These are phyloP conservation scores for Hephaestus fuliginosus DNA, from an alignment of 2,797 vertebrate genomes.

Conservation along the genomic window DNA sequence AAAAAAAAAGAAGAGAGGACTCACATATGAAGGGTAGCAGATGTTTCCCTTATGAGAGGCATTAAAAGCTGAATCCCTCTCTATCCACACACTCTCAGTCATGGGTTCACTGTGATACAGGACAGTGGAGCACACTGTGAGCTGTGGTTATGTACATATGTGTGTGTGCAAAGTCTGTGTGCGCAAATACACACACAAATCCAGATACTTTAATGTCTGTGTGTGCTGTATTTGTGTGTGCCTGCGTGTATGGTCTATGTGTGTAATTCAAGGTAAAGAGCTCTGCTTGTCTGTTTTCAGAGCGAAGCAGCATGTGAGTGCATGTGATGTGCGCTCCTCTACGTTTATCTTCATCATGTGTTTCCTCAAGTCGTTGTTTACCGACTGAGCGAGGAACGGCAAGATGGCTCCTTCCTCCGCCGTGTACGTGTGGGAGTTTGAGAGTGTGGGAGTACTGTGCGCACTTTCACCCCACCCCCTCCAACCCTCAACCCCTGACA, in stretches of 20 bases:
- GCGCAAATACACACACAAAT: not conserved
- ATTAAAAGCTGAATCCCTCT: slow-evolving; percentile 43
- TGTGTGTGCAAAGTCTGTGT: not conserved
- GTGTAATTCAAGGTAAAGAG: not conserved
- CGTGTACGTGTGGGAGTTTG: slow-evolving; percentile 2
- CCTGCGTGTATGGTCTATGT: not conserved
- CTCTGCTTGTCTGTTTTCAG: slow-evolving; percentile 9
- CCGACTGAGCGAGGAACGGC: slow-evolving; percentile 14
- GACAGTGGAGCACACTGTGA: slow-evolving; percentile 23
- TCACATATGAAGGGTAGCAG: slow-evolving; percentile 57
- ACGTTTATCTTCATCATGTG: slow-evolving; percentile 9
- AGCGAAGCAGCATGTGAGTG: slow-evolving; percentile 18
- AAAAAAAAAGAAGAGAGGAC: slow-evolving; percentile 31
- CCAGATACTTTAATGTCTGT: not conserved
- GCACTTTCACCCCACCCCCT: not conserved
- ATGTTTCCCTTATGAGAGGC: slow-evolving; percentile 71
- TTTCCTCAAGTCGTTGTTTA: slow-evolving; percentile 50
- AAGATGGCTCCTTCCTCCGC: slow-evolving; percentile 5
- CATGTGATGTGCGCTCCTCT: slow-evolving; percentile 11
- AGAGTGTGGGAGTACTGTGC: slow-evolving; percentile 12
- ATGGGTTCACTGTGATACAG: slow-evolving; percentile 37
- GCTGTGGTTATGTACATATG: slow-evolving; percentile 11
- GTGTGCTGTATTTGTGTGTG: not conserved
- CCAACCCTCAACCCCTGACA: slow-evolving; percentile 19
- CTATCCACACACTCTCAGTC: slow-evolving; percentile 40